Conservation (phyloP, 2,888 invertebrate species). For the Ormyrus thymus region DNA sequence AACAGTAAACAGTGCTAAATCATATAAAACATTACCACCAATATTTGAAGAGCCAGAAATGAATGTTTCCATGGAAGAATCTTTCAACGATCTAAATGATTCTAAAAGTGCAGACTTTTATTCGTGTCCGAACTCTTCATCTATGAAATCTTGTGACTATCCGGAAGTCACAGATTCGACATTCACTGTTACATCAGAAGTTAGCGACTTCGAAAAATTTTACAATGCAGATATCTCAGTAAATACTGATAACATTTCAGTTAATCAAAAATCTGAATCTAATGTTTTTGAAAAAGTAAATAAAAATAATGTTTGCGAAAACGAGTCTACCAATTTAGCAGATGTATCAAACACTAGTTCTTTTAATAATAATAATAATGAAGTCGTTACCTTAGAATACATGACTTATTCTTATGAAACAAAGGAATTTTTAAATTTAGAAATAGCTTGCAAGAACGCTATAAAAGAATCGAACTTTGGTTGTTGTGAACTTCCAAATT, state of each 20-base stretch:
- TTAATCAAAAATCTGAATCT: constrained; percentile 5
- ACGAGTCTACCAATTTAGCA: constrained; percentile 51
- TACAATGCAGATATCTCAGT: constrained; percentile 61
- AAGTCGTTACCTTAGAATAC: constrained; percentile 47
- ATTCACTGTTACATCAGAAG: constrained; percentile 58
- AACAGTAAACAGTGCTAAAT: not conserved
- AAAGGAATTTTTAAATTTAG: constrained; percentile 64
- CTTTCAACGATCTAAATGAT: constrained; percentile 19
- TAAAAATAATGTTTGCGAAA: not conserved
- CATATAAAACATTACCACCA: constrained; percentile 24
- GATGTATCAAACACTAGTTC: constrained; percentile 54
- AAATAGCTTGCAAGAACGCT: constrained; percentile 53
- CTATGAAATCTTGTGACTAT: constrained; percentile 23
- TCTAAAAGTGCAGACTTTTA: constrained; percentile 38
- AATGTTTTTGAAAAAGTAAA: constrained; percentile 6
- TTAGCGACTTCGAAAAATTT: constrained; percentile 44
- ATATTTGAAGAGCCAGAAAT: constrained; percentile 14
- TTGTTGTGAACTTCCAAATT: not conserved
- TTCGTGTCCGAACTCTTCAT: constrained; percentile 47
- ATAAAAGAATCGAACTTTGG: constrained; percentile 2
- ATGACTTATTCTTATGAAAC: constrained; percentile 65
- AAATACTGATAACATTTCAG: constrained; percentile 51
- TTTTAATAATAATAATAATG: constrained; percentile 24
- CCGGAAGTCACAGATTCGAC: constrained; percentile 52
- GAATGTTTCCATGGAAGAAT: constrained; percentile 2